Conservation (phyloP, 2,113 vertebrate genomes). For the Elachura formosa region DNA sequence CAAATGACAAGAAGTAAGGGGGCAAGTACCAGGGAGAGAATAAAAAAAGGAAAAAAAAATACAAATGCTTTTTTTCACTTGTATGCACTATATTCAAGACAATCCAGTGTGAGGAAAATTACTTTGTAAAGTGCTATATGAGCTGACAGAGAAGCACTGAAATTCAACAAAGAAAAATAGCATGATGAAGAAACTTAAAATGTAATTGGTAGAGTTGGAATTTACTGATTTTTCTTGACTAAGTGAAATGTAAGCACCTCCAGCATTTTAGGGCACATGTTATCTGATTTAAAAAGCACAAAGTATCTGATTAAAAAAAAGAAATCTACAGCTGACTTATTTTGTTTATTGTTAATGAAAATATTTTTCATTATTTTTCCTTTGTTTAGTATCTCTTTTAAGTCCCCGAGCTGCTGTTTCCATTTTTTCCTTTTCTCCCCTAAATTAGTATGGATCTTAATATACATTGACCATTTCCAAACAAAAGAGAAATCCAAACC, state of each 20-base stretch:
- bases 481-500: background rate
- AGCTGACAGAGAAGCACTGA: background rate
- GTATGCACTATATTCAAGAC: background rate
- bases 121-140: background rate
- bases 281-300: background rate
- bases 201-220: background rate
- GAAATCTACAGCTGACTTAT: background rate
- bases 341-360: background rate
- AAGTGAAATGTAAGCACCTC: background rate
- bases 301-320: background rate
- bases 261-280: background rate
- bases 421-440: background rate
- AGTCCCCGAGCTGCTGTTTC: background rate
- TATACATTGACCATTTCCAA: background rate
- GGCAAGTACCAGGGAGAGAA: background rate
- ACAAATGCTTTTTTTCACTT: rapidly evolving
- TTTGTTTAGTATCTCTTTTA: background rate
- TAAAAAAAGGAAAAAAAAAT: background rate
- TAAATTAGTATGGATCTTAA: background rate
- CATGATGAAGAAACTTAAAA: background rate
- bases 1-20: background rate
- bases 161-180: background rate
- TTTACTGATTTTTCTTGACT: background rate
- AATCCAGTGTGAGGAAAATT: background rate
- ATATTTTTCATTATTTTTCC: background rate